Conservation (phyloP, 2,113 vertebrate species). For the Crypturellus undulatus region DNA sequence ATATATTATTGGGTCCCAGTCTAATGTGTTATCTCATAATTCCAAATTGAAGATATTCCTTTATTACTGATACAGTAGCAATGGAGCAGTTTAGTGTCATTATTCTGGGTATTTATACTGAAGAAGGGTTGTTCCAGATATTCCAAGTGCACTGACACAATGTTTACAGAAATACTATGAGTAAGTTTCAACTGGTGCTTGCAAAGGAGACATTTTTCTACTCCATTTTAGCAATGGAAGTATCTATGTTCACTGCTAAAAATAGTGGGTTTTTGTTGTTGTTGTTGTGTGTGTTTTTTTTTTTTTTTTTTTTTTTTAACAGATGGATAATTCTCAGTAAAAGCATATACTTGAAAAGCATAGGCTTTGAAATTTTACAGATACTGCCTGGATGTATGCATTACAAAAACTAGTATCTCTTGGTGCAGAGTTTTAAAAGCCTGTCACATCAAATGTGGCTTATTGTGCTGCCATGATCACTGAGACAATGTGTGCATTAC, state of each 20-base stretch:
- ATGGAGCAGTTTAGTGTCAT: neutral
- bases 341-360: neutral
- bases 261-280: too few relatives aligned
- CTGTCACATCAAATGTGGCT: neutral
- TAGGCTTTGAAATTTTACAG: neutral
- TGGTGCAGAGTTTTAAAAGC: neutral
- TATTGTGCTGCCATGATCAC: neutral
- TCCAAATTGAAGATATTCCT: neutral
- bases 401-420: neutral
- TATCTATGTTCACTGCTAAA: neutral
- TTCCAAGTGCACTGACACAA: neutral
- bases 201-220: neutral
- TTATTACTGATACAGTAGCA: neutral
- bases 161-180: neutral
- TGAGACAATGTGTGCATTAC: neutral
- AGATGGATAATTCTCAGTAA: neutral
- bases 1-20: neutral
- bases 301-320: neutral
- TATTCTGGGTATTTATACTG: neutral
- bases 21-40: neutral
- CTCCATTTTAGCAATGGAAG: neutral
- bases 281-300: too few relatives aligned
- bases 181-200: neutral
- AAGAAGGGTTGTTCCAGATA: neutral
- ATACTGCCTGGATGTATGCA: neutral